Evolutionary conservation across 2,888 invertebrate species (phyloP), one percentile per base, ranked within the genome.

Genomic region (Pinctada fucata): DNA sequence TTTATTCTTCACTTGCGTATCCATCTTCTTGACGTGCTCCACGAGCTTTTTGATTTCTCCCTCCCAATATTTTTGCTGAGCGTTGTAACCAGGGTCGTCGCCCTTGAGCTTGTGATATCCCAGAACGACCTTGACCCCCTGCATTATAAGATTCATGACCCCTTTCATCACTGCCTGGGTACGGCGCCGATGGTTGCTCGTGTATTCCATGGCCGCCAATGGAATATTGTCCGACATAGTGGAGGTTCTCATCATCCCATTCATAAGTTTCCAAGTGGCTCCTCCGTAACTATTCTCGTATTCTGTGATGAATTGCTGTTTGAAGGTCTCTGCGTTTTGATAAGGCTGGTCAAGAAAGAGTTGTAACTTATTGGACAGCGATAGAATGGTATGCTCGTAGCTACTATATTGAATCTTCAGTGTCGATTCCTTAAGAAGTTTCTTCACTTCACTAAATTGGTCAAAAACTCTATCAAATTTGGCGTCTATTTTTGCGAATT

Each of bases 401-500:
- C 31, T 31, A 31, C 31, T 31, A 31, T 31, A 31, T 31, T 31
- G 31, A 31, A 31, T 31, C 31, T 31, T 31, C 31, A 71, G 52
- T n/a, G 13, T 16, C 5, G n/a, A 52, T 51, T n/a, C 3, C 10
- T 52, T 50, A 31, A 71, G 51, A 1, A 71, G 71, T 31, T 51
- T 71, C 45, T 4, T 16, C 16, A 71, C 71, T n/a, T 71, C 71
- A 31, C 16, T 45, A 13, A 71, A 71, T 3, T 51, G 50, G 5
- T 31, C 10, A 6, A 51, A 49, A 4, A 71, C 52, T 16, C 45
- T 71, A 16, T 51, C 52, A 13, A 71, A 71, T n/a, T 71, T 71
- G 2, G 71, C 50, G 52, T 71, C 71, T 45, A 71, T 45, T 51
- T 31, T 51, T 3, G 71, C n/a, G 52, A 71, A 71, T 71, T 71